Base-by-base conservation (phyloP, 2,113 vertebrate genomes). In the Danionella cerebrum region DNA sequence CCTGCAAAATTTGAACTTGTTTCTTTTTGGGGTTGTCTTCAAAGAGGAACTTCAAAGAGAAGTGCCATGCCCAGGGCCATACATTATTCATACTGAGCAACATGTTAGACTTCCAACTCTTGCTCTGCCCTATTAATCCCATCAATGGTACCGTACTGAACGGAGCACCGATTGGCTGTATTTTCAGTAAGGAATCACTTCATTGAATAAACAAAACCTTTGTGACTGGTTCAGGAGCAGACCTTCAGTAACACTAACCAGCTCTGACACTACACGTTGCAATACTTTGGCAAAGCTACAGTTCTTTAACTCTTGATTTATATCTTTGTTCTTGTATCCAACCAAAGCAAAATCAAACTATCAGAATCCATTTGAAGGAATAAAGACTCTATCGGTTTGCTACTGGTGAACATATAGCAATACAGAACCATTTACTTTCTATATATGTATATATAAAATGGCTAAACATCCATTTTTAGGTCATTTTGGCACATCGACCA, bases 1-100 rank as follows among this genome's bases (percentile, higher is more conserved):
- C 77, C 80, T 81, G 76, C 72, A 70, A 76, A 84, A 84, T 85
- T 82, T 86, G 74, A 82, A 84, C 82, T 75, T 80, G 52, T 80
- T 83, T 85, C 80, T 79, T 79, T 69, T 83, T 39, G 75, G 71
- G 65, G 65, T 72, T 70, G 75, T 79, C 72, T 82, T 87, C 85
- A 71, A 80, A 79, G 83, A 64, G 75, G 82, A 84, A 89, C 80
- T 65, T 81, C 85, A 89, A 84, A 88, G 81, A 78, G 80, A 83
- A 83, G 81, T 83, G 80, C 74, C 65, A 79, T 71, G 76, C 76
- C 81, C 81, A 76, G 75, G 85, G 81, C 84, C 78, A 73, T 87
- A 85, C 84, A 85, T 82, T 84, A 87, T 88, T 89, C 80, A 87
- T 73, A 71, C 55, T 65, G 52, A 72, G 71, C 79, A 84, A 76